Conservation (phyloP, 2,113 vertebrate genomes). For the Rhinolophus ferrumequinum region DNA sequence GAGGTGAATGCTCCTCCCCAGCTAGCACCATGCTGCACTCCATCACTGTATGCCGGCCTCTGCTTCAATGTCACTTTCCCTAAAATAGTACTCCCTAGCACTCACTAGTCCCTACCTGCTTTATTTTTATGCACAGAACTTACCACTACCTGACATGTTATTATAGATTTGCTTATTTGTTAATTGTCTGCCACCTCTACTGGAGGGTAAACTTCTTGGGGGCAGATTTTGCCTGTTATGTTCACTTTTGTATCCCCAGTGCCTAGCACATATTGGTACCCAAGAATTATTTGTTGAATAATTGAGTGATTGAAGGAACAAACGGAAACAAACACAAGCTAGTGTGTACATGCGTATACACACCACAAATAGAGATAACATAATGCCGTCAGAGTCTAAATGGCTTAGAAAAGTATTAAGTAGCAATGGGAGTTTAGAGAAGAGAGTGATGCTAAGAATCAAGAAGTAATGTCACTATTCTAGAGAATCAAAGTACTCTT, state of each 20-base stretch:
- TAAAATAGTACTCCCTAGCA: not conserved
- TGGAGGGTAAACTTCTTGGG: not conserved
- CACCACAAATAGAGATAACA: not conserved
- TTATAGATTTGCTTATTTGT: not conserved
- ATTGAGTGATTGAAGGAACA: not conserved
- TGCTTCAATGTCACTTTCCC: not conserved
- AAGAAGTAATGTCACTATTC: not conserved
- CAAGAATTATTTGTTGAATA: not conserved
- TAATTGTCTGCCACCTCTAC: not conserved
- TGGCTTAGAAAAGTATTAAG: not conserved
- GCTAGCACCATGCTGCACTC: not conserved
- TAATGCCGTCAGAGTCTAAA: not conserved
- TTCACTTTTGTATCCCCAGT: not conserved
- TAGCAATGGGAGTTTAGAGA: not conserved
- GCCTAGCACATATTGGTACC: not conserved
- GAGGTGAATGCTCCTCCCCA: not conserved
- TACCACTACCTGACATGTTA: not conserved
- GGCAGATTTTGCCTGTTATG: not conserved
- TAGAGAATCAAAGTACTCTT: not conserved
- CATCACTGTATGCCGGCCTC: not conserved
- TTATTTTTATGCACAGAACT: not conserved
- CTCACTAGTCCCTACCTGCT: not conserved
- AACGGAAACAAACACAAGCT: not conserved
- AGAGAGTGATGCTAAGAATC: not conserved
- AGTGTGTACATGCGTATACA: not conserved